Evolutionary conservation across 1,140 invertebrate species (phyloP).

Genomic region (Ectropis grisescens): DNA sequence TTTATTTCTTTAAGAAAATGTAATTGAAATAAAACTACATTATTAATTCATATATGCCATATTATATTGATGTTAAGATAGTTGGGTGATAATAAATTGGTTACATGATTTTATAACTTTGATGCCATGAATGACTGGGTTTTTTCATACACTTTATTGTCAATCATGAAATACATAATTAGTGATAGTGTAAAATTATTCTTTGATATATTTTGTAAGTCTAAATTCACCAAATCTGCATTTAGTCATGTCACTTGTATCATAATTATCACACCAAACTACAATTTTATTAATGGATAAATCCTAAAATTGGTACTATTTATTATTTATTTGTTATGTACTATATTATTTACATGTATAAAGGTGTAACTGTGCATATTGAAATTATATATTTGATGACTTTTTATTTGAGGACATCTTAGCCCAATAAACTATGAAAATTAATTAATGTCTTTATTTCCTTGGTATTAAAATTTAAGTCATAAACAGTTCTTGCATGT

Average conservation of each 20-base stretch:
- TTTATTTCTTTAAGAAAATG: constrained; percentile 59
- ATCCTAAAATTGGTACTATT: constrained; percentile 63
- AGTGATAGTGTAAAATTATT: constrained; percentile 43
- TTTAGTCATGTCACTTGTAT: constrained; percentile 60
- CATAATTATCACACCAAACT: constrained; percentile 55
- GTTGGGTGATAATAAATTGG: constrained; percentile 43
- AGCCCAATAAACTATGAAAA: constrained; percentile 53
- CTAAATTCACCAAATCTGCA: constrained; percentile 42
- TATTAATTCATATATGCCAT: constrained; percentile 62
- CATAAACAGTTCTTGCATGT: too few species aligned
- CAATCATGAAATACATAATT: constrained; percentile 26
- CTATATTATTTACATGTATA: constrained; percentile 69
- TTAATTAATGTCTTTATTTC: too few species aligned
- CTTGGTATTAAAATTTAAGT: too few species aligned
- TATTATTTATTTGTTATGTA: constrained; percentile 70
- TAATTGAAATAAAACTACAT: constrained; percentile 50
- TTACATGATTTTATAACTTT: constrained; percentile 31
- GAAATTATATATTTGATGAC: constrained; percentile 64
- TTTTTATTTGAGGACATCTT: constrained; percentile 63
- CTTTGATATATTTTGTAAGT: constrained; percentile 24
- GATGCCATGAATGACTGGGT: constrained; percentile 34
- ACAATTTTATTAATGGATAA: constrained; percentile 58
- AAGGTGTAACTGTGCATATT: constrained; percentile 68
- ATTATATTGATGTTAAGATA: constrained; percentile 63
- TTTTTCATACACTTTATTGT: constrained; percentile 24